Percentiles rank a stretch among this genome's conserved stretches.
Conservation (phyloP, 30 jellyfish, hydroid and myxozoan species). For the Nemopilema nomurai region DNA sequence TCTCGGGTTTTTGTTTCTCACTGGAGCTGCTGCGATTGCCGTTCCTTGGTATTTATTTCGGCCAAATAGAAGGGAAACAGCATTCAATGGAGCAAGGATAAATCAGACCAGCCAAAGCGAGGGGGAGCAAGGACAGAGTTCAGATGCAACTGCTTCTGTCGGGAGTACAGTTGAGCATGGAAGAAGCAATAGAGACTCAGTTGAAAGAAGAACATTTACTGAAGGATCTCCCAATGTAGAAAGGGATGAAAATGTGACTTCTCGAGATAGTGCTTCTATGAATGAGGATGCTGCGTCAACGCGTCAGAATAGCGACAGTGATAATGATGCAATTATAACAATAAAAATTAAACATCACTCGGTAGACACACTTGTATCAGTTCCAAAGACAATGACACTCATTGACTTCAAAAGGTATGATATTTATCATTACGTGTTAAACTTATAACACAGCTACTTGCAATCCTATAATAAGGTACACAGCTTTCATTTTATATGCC, state of each 20-base stretch:
- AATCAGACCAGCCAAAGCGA: neutral
- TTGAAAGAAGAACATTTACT: neutral
- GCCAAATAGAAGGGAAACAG: slow-evolving; percentile 32
- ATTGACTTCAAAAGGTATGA: slow-evolving; percentile 31
- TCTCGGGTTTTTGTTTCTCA: slow-evolving; percentile 28
- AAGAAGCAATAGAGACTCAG: neutral
- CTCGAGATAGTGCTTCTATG: neutral
- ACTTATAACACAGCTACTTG: too few relatives aligned
- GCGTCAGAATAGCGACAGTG: neutral
- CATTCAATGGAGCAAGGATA: neutral
- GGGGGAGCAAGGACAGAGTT: neutral
- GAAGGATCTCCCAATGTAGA: neutral
- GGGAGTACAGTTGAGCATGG: neutral
- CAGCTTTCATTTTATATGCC: too few relatives aligned
- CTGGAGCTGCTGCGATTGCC: slow-evolving; percentile 75
- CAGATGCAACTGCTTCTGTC: neutral
- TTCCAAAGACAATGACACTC: slow-evolving; percentile 46
- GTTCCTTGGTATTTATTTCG: slow-evolving; percentile 73
- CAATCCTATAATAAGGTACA: too few relatives aligned
- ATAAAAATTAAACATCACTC: slow-evolving; percentile 44
- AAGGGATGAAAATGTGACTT: neutral
- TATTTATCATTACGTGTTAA: neutral
- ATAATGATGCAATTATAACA: neutral
- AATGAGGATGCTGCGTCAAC: neutral
- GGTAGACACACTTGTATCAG: slow-evolving; percentile 7